Conservation (phyloP, 2,888 invertebrate genomes). For the Nomada fucata region DNA sequence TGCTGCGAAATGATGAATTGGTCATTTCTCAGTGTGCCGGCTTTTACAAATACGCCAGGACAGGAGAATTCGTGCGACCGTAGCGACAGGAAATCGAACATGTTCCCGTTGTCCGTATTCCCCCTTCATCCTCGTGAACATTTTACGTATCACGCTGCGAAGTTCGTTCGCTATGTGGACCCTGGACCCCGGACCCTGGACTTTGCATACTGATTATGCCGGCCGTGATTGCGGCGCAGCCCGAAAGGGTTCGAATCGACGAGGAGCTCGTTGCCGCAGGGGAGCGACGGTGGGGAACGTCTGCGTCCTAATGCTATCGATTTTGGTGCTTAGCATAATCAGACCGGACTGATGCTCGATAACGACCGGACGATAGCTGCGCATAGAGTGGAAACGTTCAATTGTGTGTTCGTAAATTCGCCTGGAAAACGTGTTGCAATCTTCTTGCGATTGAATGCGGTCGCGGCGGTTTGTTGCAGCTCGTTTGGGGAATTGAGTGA, state of each 20-base stretch:
- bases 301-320: constrained; percentile 80
- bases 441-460: constrained; percentile 20
- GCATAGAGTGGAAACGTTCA: constrained; percentile 58
- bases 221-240: constrained; percentile 68
- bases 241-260: constrained; percentile 73
- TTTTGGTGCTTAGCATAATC: constrained; percentile 83
- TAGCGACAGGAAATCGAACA: constrained; percentile 49
- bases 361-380: constrained; percentile 62
- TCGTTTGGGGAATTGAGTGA: not conserved
- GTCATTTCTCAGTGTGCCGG: constrained; percentile 61
- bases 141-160: constrained; percentile 58
- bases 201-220: constrained; percentile 77
- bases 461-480: not conserved
- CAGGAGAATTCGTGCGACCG: constrained; percentile 32
- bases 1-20: constrained; percentile 68
- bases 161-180: constrained; percentile 62
- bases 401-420: constrained; percentile 59
- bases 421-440: not conserved
- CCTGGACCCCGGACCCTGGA: constrained; percentile 61
- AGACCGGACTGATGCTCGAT: constrained; percentile 75
- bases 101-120: constrained; percentile 16
- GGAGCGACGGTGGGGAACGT: constrained; percentile 48
- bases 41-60: constrained; percentile 52
- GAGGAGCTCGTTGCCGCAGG: constrained; percentile 68
- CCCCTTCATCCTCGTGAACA: constrained; percentile 22